Base-by-base conservation (phyloP, 2,888 invertebrate genomes). In the Melolontha melolontha region DNA sequence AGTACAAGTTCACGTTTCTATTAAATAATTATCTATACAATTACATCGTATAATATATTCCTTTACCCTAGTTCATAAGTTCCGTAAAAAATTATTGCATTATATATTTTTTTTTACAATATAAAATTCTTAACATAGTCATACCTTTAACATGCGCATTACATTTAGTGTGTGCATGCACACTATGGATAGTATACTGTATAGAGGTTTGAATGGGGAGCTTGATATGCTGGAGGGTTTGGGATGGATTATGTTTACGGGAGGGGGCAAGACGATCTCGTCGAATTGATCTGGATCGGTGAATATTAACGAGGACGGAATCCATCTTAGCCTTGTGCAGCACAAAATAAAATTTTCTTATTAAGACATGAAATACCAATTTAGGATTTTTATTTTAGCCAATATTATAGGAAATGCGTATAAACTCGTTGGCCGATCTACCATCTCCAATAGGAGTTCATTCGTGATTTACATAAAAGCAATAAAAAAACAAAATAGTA, bases 161-260 rank as follows among this genome's bases (percentile, higher is more conserved):
- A 44, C 59, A 34, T 16, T 47, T n/a, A 67, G 27, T 16, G 59
- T 29, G 41, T 44, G 57, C 41, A 65, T 52, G 16, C 54, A 65
- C 34, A 44, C 52, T 42, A 29, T 29, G 17, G 42, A 65, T 47
- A 54, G 54, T 52, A 52, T 65, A 54, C 54, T 41, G 44, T 44
- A 17, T 17, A 54, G 40, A 64, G 17, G 64, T 12, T 55, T 55
- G 12, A 17, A 49, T 34, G 49, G 57, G 10, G 16, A 29, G 49
- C 29, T 77, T 72, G 81, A 80, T 73, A 74, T 71, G 77, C 78
- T 81, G 77, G 83, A 80, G 71, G 90, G 90, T 76, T 88, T 87
- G 55, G 90, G 90, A 83, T 90, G 90, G 76, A 90, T 86, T 78
- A 90, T 90, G 80, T 90, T 90, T 68, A 90, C 90, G 66, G 90